A percentile compares a stretch with the other conserved stretches of the same genome.
Evolutionary conservation across 1,140 invertebrate species (phyloP).

Genomic region (Micrasema longulum): DNA sequence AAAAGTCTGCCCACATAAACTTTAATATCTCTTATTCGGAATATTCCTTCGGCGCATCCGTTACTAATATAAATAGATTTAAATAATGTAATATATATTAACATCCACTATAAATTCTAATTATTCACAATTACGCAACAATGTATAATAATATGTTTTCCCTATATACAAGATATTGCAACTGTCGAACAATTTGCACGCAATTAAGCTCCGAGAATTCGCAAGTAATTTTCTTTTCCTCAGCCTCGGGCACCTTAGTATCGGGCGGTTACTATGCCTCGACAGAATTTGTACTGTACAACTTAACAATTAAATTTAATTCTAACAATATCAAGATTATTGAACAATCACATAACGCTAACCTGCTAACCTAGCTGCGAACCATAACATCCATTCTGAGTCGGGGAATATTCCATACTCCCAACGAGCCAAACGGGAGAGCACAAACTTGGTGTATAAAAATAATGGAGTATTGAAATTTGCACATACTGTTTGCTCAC

Average conservation of each 20-base stretch:
- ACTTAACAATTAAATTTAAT: conserved; percentile 39
- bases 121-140: conserved; percentile 45
- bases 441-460: conserved; percentile 41
- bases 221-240: conserved; percentile 8
- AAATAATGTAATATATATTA: conserved; percentile 18
- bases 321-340: conserved; percentile 39
- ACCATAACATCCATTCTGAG: neutral
- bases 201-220: conserved; percentile 44
- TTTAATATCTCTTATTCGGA: neutral
- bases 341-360: conserved; percentile 9
- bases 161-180: conserved; percentile 42
- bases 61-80: conserved; percentile 34
- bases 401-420: neutral
- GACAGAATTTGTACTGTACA: conserved; percentile 46
- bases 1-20: conserved; percentile 16
- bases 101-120: conserved; percentile 38
- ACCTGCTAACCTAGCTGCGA: conserved; percentile 22
- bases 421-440: conserved; percentile 6
- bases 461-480: conserved; percentile 45
- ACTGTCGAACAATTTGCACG: conserved; percentile 35
- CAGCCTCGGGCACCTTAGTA: no score
- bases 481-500: conserved; percentile 33
- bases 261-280: neutral
- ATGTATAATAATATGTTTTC: conserved; percentile 47
- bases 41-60: conserved; percentile 16